These are phyloP conservation scores for Ceratina calcarata DNA, from an alignment of 1,140 invertebrate genomes.

Conservation along the genomic window DNA sequence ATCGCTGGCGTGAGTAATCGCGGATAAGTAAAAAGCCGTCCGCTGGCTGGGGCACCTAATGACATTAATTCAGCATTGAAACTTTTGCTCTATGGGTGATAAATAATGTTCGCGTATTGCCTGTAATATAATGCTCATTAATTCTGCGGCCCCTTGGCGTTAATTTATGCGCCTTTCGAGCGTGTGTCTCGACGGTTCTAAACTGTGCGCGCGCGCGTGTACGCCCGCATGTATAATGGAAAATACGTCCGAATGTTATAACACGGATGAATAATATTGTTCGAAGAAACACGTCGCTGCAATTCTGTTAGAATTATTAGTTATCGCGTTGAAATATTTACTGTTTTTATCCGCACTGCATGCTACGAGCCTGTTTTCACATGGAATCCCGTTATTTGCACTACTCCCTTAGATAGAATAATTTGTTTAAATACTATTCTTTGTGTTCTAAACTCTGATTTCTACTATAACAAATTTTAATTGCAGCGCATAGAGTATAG, in stretches of 20 bases:
- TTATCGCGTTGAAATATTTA: background rate
- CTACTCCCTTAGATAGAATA: no score
- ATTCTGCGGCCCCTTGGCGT: slow-evolving; percentile 15
- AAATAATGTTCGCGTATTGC: slow-evolving; percentile 14
- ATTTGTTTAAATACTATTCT: no score
- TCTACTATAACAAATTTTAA: background rate
- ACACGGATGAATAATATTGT: slow-evolving; percentile 22
- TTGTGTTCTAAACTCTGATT: no score
- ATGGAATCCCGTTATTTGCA: no score
- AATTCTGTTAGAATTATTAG: slow-evolving; percentile 1
- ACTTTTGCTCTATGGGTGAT: slow-evolving; percentile 1
- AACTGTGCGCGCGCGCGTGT: background rate
- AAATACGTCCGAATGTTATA: slow-evolving; percentile 4
- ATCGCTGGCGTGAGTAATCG: background rate
- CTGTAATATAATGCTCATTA: slow-evolving; percentile 34
- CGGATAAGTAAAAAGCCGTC: background rate
- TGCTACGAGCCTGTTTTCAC: background rate
- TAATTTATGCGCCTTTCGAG: slow-evolving; percentile 30
- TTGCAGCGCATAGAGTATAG: background rate
- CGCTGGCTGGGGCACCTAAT: background rate
- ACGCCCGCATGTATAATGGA: slow-evolving; percentile 12
- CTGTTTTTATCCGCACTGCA: no score
- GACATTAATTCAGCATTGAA: slow-evolving; percentile 35
- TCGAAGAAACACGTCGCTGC: background rate
- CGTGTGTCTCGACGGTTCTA: slow-evolving; percentile 6